Evolutionary conservation across 2,113 vertebrate species (phyloP).

Genomic region (Cavia aperea): DNA sequence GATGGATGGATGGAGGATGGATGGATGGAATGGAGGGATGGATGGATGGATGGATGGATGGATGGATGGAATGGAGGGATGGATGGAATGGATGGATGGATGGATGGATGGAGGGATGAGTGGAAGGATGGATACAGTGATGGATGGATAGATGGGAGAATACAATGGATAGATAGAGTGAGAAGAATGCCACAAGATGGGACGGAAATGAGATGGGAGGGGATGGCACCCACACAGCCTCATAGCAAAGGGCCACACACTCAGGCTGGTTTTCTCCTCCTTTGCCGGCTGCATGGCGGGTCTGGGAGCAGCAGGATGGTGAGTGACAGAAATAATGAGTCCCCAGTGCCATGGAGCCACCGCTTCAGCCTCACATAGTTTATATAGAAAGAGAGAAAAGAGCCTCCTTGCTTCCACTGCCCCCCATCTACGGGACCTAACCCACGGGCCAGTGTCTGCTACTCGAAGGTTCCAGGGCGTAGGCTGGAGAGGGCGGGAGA

Average conservation of each 20-base stretch:
- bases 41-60: background rate
- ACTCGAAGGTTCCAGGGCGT: fast-evolving
- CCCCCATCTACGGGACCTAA: fast-evolving
- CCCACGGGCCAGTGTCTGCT: fast-evolving
- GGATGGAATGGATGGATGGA: background rate
- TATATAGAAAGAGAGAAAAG: background rate
- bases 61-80: background rate
- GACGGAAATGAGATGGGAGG: fast-evolving
- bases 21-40: no score
- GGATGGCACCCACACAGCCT: no score
- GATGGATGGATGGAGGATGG: background rate
- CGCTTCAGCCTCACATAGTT: fast-evolving
- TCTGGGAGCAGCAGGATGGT: background rate
- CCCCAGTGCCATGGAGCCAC: background rate
- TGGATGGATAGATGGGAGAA: no score
- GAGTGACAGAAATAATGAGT: fast-evolving
- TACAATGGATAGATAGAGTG: background rate
- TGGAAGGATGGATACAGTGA: background rate
- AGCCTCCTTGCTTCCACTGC: no score
- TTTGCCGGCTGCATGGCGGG: fast-evolving
- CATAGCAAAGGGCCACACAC: background rate
- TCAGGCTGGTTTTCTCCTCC: fast-evolving
- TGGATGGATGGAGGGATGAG: background rate
- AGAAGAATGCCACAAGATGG: background rate
- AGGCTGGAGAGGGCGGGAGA: background rate